Percentiles rank a stretch among this genome's conserved stretches.
These are phyloP conservation scores for Chiroxiphia lanceolata DNA, from an alignment of 2,797 vertebrate genomes.

Conservation along the genomic window DNA sequence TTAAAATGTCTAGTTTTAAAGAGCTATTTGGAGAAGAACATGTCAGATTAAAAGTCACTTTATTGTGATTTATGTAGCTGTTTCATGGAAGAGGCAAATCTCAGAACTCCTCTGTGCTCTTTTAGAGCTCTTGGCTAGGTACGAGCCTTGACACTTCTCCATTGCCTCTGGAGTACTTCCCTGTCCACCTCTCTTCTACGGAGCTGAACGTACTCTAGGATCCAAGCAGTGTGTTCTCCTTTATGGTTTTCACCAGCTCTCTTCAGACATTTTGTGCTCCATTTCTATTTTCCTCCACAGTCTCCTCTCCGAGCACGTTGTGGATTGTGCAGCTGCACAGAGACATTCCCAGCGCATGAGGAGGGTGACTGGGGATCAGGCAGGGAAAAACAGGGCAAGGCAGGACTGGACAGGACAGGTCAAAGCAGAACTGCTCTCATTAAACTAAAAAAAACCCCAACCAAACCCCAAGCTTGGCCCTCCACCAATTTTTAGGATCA, in stretches of 20 bases:
- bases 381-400: background rate
- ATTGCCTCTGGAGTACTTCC: background rate
- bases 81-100: background rate
- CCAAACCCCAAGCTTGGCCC: slow-evolving; percentile 1
- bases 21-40: background rate
- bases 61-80: background rate
- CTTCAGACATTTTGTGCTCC: background rate
- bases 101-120: background rate
- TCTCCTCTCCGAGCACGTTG: rapidly evolving
- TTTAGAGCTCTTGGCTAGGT: background rate
- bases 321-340: rapidly evolving
- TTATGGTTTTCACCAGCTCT: background rate
- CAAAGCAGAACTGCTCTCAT: slow-evolving; percentile 20
- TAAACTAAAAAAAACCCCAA: background rate
- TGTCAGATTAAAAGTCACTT: background rate
- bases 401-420: slow-evolving; percentile 36
- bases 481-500: slow-evolving; percentile 41
- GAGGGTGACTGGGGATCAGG: background rate
- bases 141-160: background rate
- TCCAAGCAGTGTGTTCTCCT: background rate
- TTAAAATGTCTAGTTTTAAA: background rate
- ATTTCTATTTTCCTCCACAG: background rate
- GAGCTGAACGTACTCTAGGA: background rate
- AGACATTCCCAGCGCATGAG: background rate
- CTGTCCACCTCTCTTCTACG: background rate